Base-by-base conservation (phyloP, 2,888 invertebrate species). In the Cheilosia grossa region DNA sequence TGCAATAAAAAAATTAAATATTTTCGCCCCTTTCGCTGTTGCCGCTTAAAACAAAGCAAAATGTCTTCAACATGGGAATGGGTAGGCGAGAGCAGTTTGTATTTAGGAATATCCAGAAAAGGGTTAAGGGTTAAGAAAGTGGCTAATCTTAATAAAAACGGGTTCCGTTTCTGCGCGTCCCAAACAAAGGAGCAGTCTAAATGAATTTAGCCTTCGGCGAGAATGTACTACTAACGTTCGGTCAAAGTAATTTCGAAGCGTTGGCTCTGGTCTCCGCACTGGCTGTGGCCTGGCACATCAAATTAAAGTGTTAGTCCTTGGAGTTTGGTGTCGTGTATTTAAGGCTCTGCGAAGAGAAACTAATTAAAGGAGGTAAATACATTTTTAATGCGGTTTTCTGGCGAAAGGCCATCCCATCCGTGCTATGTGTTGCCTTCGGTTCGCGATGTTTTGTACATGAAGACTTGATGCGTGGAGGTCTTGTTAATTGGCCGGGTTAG, bases 301-400 rank as follows among this genome's bases (percentile, higher is more conserved):
- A 80, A 80, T 85, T 85, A 85, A 85, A 80, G 75, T 80, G 74
- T 85, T 72, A 72, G 81, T 61, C 80, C 74, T 80, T 80, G 30
- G 70, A 85, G 81, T 72, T 81, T 72, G 66, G 85, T 75, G 81
- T 85, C 66, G 67, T 73, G 75, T 75, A 63, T 78, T 74, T 86
- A 78, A 72, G 75, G 58, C 75, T 72, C 56, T 67, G 67, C 87
- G 87, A 87, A 87, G 81, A 87, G 86, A 87, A 81, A 87, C 85
- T 88, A 87, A 87, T 88, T 87, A 88, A 85, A 77, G 88, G 86
- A 87, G 87, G 79, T 87, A 87, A 87, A 86, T 87, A 87, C 87
- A 88, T 88, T 88, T 88, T 87, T 88, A 87, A 88, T 88, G 87
- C 74, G 88, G 87, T 87, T 87, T 83, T 73, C 85, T 73, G 4